Evolutionary conservation across 2,888 invertebrate species (phyloP), one percentile per base, ranked within the genome.

Genomic region (Sphaerophoria taeniata): DNA sequence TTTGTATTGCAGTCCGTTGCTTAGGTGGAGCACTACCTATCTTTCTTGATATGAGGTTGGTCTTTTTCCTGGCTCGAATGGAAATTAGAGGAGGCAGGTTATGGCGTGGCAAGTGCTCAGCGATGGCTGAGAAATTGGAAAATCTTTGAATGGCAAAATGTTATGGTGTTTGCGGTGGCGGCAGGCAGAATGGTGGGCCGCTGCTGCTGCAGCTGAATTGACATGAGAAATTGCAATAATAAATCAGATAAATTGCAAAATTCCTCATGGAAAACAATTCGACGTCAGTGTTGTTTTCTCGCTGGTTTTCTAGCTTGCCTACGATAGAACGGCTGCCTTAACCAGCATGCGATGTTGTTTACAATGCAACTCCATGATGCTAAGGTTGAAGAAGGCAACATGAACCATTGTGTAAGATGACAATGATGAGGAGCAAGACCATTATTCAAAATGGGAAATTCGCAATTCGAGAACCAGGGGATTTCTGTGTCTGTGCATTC

Each of bases 181-280:
- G 14, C 2, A 2, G 39, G 16, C 12, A 12, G 47, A 56, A n/a
- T 45, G 24, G 61, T 74, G 70, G 58, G 60, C 31, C 39, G 16
- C 51, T 45, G 43, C 49, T 47, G 55, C 45, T 9, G 53, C 83
- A 7, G 56, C 39, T 65, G 83, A 84, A 85, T 77, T 85, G 80
- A 81, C 85, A 85, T 85, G 85, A 85, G 85, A 85, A 85, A 85
- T 85, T 85, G 80, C 80, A 85, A 85, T 70, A 85, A 85, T 85
- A 85, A 85, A 85, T 85, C 85, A 85, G 85, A 81, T 85, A 85
- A 85, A 85, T 85, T 80, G 81, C 80, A 56, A 85, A 85, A 85
- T 85, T 85, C 85, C 76, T 85, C 85, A 73, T 80, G 76, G 76
- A 85, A 76, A 80, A 85, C 80, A 80, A 85, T 80, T 85, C 85